Evolutionary conservation across 2,888 invertebrate genomes (phyloP).

Genomic region (Pherbina coryleti): DNA sequence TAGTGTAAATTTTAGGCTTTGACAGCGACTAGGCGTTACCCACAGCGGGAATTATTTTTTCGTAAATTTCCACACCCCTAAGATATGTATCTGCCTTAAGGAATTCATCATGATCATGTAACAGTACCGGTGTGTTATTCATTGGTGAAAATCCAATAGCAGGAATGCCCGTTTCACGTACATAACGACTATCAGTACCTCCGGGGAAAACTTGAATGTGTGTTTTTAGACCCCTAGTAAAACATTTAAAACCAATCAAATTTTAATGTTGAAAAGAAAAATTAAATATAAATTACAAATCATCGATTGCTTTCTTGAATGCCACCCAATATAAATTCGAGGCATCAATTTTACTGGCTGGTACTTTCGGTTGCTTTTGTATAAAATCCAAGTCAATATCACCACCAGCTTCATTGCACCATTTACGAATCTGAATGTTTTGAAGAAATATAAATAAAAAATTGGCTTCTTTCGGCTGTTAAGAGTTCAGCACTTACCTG

Average conservation of each 20-base stretch:
- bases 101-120: conserved; percentile 94
- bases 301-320: conserved; percentile 75
- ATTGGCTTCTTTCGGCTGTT: neutral
- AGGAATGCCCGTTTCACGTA: conserved; percentile 82
- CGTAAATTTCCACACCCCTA: conserved; percentile 83
- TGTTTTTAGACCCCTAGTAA: conserved; percentile 75
- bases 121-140: conserved; percentile 83
- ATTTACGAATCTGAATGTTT: conserved; percentile 60
- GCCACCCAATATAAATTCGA: conserved; percentile 81
- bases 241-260: neutral
- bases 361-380: conserved; percentile 75
- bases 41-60: conserved; percentile 62
- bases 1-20: too few species aligned
- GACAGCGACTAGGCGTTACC: conserved; percentile 54
- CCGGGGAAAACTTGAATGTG: conserved; percentile 86
- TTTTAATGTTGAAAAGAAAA: too few species aligned
- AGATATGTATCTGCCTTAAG: conserved; percentile 84
- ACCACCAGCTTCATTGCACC: conserved; percentile 81
- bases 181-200: conserved; percentile 89
- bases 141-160: conserved; percentile 95
- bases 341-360: conserved; percentile 75
- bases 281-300: conserved; percentile 67
- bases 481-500: conserved; percentile 68
- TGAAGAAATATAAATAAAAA: neutral
- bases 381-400: conserved; percentile 78